Conservation (phyloP, 2,888 invertebrate species). For the Phorcus lineatus region DNA sequence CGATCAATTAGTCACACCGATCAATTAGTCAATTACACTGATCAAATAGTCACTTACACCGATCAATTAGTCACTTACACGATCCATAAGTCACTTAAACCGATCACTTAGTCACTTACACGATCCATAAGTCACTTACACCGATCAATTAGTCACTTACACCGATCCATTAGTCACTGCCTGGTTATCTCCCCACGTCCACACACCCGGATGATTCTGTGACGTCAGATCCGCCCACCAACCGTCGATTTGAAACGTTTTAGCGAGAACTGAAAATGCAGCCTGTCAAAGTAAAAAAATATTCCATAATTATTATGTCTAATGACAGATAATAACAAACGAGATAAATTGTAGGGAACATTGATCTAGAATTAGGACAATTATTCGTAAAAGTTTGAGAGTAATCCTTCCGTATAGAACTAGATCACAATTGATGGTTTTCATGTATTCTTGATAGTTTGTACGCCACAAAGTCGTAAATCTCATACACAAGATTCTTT, state of each 20-base stretch:
- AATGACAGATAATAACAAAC: too few relatives aligned
- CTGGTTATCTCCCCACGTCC: slow-evolving; percentile 30
- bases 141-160: slow-evolving; percentile 19
- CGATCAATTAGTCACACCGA: not conserved
- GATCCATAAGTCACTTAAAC: not conserved
- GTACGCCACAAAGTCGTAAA: too few relatives aligned
- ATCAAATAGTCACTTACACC: too few relatives aligned
- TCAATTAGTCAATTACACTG: too few relatives aligned
- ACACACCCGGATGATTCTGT: slow-evolving; percentile 4
- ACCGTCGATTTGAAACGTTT: slow-evolving; percentile 15
- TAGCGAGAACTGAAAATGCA: not conserved
- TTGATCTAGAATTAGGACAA: too few relatives aligned
- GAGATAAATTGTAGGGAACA: too few relatives aligned
- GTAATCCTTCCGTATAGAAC: too few relatives aligned
- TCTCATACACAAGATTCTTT: too few relatives aligned
- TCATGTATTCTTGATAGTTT: too few relatives aligned
- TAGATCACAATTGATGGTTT: too few relatives aligned
- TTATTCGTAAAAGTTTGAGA: too few relatives aligned
- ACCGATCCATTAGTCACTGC: slow-evolving; percentile 14
- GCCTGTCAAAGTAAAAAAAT: not conserved
- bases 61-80: not conserved
- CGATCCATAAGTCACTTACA: not conserved
- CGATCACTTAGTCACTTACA: not conserved
- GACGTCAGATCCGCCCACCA: slow-evolving; percentile 30
- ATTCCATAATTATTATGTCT: too few relatives aligned